Base-by-base conservation (phyloP, 2,113 vertebrate genomes). In the Sinocyclocheilus anshuiensis region DNA sequence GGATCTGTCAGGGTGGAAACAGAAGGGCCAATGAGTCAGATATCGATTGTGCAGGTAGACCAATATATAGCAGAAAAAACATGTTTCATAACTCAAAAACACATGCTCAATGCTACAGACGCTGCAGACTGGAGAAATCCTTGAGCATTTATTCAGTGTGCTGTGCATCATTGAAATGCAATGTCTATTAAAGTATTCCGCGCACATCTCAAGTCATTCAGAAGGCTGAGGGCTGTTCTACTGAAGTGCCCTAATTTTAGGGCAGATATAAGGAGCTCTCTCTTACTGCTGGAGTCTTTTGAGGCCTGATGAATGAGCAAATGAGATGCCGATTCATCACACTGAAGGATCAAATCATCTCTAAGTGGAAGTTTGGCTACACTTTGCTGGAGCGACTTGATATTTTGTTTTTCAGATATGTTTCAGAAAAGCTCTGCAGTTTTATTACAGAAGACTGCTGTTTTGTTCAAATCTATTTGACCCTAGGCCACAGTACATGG, bases 1-100 rank as follows among this genome's bases (percentile, higher is more conserved):
- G 97, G 92, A 97, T 99, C 98, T 99, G 91, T 90, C 76, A 90
- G 77, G 26, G 91, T 90, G 0, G 87, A 86, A 90, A 83, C 87
- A 0, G 45, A 6, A 90, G 84, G 0, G 50, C 24, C 6, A 81
- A 69, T 33, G 20, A 59, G 22, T 53, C 65, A n/a, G 22, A 71
- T 1, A 61, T 39, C 39, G 45, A 48, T 36, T 72, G 63, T 13
- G 48, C 16, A 26, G 24, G 26, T 57, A 42, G 36, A 42, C 15
- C 36, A 69, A 69, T 69, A 33, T 20, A 78, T 15, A 78, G 15
- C 45, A 55, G 48, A 20, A 33, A 36, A n/a, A 59, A 4, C 24
- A 15, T 33, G 18, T 13, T 80, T 80, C 13, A 42, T 63, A 80
- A 80, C 77, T 80, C 33, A 22, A 24, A 78, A 79, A 33, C 1